Evolutionary conservation across 2,113 vertebrate species (phyloP), one percentile per base, ranked within the genome.

Genomic region (Microcebus ravelobensis): DNA sequence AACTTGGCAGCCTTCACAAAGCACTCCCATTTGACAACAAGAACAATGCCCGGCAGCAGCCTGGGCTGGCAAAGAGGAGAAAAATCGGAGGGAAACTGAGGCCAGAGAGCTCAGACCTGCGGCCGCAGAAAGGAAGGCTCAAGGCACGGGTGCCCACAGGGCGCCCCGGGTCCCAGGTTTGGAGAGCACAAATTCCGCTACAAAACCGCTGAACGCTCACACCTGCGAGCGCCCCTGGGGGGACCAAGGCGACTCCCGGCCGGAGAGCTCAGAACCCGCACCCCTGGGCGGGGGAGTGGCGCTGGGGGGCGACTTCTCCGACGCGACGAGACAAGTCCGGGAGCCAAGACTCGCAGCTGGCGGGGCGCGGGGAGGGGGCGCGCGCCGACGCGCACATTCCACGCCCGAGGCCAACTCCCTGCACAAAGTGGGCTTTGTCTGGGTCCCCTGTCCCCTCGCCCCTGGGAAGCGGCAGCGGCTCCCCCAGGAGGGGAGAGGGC

Each of bases 381-480:
- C 94, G 76, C 92, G 59, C 84, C 52, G 48, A 70, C 59, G 42
- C 81, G 92, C 96, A 87, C 98, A 98, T 96, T 87, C 98, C 96
- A 92, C 96, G 95, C 91, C 94, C 57, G 71, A 70, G 12, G 91
- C 86, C 93, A 68, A 27, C 88, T 96, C 90, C 85, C 82, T 86
- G 68, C 88, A 95, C 96, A 88, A 95, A 96, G 93, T 96, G 97
- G 96, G 95, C 97, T 98, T 98, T 97, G 98, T 97, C 95, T 91
- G 55, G 21, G 80, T 14, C 55, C 83, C 59, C 67, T 1, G 80
- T 45, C 12, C 91, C 76, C 81, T 71, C 20, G 65, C 20, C 59
- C 73, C 57, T 25, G 31, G 86, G 31, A 68, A 90, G 76, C 87
- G 45, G 90, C n/a, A 13, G 79, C 45, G 14, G 57, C 71, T 65